A percentile compares a stretch with the other conserved stretches of the same genome.
Evolutionary conservation across 2,797 vertebrate species (phyloP).

Genomic region (Carcharodon carcharias): DNA sequence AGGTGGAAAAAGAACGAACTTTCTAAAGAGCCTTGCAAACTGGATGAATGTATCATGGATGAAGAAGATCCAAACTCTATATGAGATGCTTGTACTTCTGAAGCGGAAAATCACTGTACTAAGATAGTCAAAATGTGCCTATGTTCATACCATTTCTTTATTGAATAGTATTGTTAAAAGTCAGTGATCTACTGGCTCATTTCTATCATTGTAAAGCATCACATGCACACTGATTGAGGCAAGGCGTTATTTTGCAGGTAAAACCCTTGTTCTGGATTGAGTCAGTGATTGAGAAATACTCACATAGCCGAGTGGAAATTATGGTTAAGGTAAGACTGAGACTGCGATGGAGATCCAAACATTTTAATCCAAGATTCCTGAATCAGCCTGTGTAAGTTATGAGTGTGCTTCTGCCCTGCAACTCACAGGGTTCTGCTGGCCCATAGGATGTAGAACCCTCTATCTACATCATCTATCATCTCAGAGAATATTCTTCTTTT

Average conservation of each 20-base stretch:
- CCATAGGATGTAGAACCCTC: neutral
- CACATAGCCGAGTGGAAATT: constrained; percentile 74
- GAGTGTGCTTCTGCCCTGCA: neutral
- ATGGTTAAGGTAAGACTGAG: constrained; percentile 65
- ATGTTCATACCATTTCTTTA: neutral
- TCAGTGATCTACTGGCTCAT: neutral
- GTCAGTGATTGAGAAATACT: constrained; percentile 71
- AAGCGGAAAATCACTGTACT: neutral
- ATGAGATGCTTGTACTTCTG: neutral
- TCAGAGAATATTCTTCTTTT: neutral
- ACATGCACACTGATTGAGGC: neutral
- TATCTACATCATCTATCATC: neutral
- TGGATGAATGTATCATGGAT: too few species aligned
- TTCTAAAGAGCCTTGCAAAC: too few species aligned
- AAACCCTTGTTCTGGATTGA: constrained; percentile 77
- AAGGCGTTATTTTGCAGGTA: constrained; percentile 52
- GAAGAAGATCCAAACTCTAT: neutral
- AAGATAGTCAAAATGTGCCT: neutral
- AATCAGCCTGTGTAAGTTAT: too few species aligned
- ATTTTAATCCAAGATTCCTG: neutral
- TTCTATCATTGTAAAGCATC: neutral
- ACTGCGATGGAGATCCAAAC: neutral
- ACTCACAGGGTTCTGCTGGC: too few species aligned
- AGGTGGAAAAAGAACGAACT: too few species aligned
- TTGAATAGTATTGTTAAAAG: neutral